Base-by-base conservation (phyloP, 2,113 vertebrate species). In the Odocoileus virginianus region DNA sequence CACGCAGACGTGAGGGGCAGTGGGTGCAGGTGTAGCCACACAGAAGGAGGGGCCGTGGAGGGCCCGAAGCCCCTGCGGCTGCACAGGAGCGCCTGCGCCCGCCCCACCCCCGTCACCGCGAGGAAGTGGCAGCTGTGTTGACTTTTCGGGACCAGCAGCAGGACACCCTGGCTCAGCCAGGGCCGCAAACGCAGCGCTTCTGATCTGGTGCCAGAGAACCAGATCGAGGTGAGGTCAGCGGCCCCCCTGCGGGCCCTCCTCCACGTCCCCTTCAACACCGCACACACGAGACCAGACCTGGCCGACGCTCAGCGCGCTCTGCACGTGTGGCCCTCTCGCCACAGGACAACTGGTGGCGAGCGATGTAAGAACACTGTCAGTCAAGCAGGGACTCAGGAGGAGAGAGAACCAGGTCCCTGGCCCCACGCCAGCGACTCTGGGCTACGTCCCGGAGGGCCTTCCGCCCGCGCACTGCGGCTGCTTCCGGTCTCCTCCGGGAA, bases 271-370 rank as follows among this genome's bases (percentile, higher is more conserved):
- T 21, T 55, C 33, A 0, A 12, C 55, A 33, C 19, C 45, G 40
- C 61, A 45, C 9, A 85, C 28, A 23, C 4, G 55, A 84, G n/a
- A 87, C 85, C 33, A 81, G 43, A 2, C 3, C 12, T 1, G 21
- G 47, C 21, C 23, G 13, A 33, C 0, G 6, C 19, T 23, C 71
- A 8, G 30, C 25, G 54, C 15, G 3, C 55, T 83, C 23, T 5
- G 33, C 54, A 6, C 0, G 6, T 0, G 13, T 23, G 13, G 54
- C 64, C 74, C 33, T 1, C 40, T 33, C 1, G 0, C 55, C 64
- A 40, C 58, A 7, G 13, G 7, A 17, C 27, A 12, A 1, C 57
- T 19, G 71, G 5, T 7, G n/a, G 64, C 10, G 2, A 43, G 64
- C 2, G 23, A 14, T 6, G 4, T 30, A 27, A 30, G 15, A 15